Evolutionary conservation across 2,888 invertebrate genomes (phyloP), one percentile per base, ranked within the genome.

Genomic region (Pegoplata infirma): DNA sequence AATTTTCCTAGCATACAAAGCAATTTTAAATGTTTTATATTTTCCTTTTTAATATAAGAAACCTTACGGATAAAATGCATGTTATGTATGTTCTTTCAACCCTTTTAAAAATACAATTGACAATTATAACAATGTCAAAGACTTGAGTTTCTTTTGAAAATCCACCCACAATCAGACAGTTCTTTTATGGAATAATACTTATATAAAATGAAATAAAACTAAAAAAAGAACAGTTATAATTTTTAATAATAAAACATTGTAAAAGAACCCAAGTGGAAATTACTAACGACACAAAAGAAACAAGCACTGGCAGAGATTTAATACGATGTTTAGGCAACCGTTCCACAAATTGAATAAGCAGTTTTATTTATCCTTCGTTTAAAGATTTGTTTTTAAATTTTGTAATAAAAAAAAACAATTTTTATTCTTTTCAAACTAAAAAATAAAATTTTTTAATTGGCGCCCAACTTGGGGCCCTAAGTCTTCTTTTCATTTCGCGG

Each of bases 91-190:
- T 66, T 32, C n/a, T n/a, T n/a, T n/a, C 49, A 73, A 51, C 73
- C 59, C 44, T 67, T 67, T 64, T 53, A 21, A 16, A n/a, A n/a
- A 19, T 16, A 67, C 59, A 67, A 74, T 67, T 61, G 59, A 67
- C 23, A 74, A 55, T 55, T 47, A 40, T 19, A 67, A 67, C 53
- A 53, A 74, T 74, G 67, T 67, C 59, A 67, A 74, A 61, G 67
- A 61, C 51, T 74, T 74, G 36, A 53, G 36, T 61, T 67, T 74
- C 67, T 55, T 67, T 74, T 55, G 67, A 55, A 55, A 51, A 51
- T 67, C 67, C 74, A 61, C 74, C 74, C 67, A 74, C 74, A 59
- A 51, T 74, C 44, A 58, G 14, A 66, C 56, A 73, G 51, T 64
- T 25, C 23, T 46, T 40, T 64, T 53, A 23, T 14, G 1, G 12